These are phyloP conservation scores for Pipra filicauda DNA, from an alignment of 2,113 vertebrate species.

Conservation along the genomic window DNA sequence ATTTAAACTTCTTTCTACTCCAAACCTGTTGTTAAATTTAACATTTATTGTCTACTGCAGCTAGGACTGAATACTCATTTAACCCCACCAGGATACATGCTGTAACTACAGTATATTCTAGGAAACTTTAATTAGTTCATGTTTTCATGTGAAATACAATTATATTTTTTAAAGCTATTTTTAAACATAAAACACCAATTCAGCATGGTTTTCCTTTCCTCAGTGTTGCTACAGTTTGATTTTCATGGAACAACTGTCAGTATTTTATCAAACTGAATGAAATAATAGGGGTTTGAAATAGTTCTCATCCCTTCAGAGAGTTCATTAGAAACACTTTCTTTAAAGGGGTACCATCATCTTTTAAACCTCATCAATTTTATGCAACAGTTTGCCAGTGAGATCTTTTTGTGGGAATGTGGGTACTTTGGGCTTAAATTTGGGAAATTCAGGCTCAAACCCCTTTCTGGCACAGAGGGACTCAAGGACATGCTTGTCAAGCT, in stretches of 20 bases:
- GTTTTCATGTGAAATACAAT: constrained; percentile 1
- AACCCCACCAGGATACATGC: background rate
- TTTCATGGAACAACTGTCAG: background rate
- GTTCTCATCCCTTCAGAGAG: background rate
- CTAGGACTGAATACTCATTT: background rate
- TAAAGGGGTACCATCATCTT: background rate
- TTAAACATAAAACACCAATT: background rate
- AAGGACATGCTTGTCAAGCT: background rate
- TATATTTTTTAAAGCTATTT: background rate
- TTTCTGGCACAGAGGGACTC: background rate
- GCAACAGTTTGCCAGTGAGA: background rate
- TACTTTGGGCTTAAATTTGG: background rate
- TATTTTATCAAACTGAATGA: background rate
- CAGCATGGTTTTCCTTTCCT: background rate
- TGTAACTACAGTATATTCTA: background rate
- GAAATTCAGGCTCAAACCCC: background rate
- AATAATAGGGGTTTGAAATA: background rate
- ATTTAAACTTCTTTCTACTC: background rate
- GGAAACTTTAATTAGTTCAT: background rate
- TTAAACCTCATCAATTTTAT: background rate
- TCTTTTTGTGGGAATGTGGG: background rate
- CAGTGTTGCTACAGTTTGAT: background rate
- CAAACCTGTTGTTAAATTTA: background rate
- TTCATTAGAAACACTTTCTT: background rate
- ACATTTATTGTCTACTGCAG: background rate